phyloP scores from a whole-genome alignment of 2,113 vertebrate species.

The Corythoichthys haematopterus region DNA sequence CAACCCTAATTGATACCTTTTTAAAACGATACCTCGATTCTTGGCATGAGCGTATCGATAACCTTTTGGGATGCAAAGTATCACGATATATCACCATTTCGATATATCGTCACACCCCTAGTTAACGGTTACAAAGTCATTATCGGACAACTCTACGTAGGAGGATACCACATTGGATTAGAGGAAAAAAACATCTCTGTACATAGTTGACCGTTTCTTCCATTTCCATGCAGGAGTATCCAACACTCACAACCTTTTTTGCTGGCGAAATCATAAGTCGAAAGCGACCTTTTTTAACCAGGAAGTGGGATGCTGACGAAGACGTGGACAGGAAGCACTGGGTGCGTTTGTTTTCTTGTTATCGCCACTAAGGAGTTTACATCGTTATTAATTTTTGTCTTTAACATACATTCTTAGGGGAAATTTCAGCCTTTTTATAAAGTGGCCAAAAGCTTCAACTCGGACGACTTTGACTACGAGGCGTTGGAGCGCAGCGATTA shows the following conservation, averaged over 20 bases:
- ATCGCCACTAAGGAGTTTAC: no score
- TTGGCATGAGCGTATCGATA: no score
- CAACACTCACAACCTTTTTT: conserved; percentile 96
- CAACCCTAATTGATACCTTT: no score
- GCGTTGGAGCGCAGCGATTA: conserved; percentile 91
- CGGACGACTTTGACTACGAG: conserved; percentile 94
- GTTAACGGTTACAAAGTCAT: no score
- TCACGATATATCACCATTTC: no score
- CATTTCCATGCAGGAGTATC: conserved; percentile 81
- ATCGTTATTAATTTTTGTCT: conserved; percentile 3
- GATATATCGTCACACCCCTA: no score
- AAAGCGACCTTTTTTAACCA: conserved; percentile 91
- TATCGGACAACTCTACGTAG: no score
- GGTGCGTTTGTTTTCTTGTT: conserved; percentile 66
- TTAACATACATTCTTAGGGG: conserved; percentile 70
- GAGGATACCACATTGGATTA: no score
- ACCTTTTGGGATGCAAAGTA: no score
- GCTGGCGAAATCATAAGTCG: conserved; percentile 96
- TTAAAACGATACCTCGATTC: no score
- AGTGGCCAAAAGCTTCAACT: conserved; percentile 96
- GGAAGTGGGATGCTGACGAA: conserved; percentile 98
- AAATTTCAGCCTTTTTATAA: conserved; percentile 98
- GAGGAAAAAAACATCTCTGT: no score
- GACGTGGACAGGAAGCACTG: conserved; percentile 98
- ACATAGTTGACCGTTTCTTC: background rate